Percentiles rank a stretch among this genome's conserved stretches.
Conservation (phyloP, 2,888 invertebrate species). For the Laspeyria flexula region DNA sequence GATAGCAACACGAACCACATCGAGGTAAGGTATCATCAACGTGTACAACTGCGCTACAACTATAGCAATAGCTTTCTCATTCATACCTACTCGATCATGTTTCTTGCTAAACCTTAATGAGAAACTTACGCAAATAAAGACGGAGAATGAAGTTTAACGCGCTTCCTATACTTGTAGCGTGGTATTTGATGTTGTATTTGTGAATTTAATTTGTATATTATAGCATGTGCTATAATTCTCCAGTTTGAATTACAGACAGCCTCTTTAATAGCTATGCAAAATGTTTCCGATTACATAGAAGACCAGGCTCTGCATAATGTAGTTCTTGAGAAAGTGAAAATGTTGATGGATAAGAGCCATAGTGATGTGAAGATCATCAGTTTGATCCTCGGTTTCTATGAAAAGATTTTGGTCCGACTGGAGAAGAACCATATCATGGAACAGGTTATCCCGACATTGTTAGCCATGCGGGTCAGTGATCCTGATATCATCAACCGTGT, state of each 20-base stretch:
- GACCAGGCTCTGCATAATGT: conserved; percentile 92
- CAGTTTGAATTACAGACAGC: conserved; percentile 88
- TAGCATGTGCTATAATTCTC: conserved; percentile 6
- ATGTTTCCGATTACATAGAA: conserved; percentile 93
- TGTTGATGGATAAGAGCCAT: conserved; percentile 92
- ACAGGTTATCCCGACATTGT: conserved; percentile 95
- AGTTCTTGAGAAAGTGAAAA: conserved; percentile 93
- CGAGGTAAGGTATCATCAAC: conserved; percentile 87
- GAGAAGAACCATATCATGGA: conserved; percentile 96
- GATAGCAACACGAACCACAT: conserved; percentile 96
- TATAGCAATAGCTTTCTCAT: background rate
- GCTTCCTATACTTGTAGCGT: background rate
- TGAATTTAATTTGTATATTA: conserved; percentile 3
- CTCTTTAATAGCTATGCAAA: conserved; percentile 94
- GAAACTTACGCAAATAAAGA: too few species aligned
- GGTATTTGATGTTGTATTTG: conserved; percentile 1
- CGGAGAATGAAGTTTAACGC: background rate
- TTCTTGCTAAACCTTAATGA: background rate
- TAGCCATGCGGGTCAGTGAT: conserved; percentile 94
- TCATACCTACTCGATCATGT: background rate
- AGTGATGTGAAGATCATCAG: conserved; percentile 92
- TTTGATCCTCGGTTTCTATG: conserved; percentile 91
- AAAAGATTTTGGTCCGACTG: conserved; percentile 92
- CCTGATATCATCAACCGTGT: conserved; percentile 95
- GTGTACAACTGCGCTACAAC: background rate